A percentile compares a stretch with the other conserved stretches of the same genome.
Evolutionary conservation across 2,113 vertebrate genomes (phyloP).

Genomic region (Alces alces): DNA sequence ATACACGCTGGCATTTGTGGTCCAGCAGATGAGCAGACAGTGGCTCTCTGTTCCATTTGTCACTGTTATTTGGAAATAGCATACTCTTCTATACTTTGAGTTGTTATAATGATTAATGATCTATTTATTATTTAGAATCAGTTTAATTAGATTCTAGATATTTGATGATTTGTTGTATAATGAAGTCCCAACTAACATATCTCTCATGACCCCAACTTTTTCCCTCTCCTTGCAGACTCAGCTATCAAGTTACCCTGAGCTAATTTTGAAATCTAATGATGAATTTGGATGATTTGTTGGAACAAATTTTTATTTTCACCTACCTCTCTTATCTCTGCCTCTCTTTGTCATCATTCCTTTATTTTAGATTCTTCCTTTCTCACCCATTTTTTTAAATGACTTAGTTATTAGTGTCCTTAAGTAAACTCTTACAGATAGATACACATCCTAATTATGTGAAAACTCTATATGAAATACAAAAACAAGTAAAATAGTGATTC

Average conservation of each 20-base stretch:
- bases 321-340: background rate
- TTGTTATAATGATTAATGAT: background rate
- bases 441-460: background rate
- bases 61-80: background rate
- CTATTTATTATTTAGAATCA: conserved; percentile 8
- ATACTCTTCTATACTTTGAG: background rate
- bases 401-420: background rate
- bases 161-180: background rate
- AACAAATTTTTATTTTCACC: background rate
- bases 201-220: background rate
- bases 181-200: background rate
- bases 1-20: background rate
- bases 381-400: background rate
- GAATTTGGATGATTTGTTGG: background rate
- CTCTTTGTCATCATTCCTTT: background rate
- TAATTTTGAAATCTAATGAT: background rate
- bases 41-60: background rate
- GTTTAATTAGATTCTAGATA: background rate
- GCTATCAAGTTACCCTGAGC: background rate
- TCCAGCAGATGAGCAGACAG: background rate
- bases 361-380: background rate
- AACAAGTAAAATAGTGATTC: background rate
- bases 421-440: background rate
- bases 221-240: background rate
- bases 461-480: background rate